Base-by-base conservation (phyloP, 2,888 invertebrate genomes). In the Epiblema foenella region DNA sequence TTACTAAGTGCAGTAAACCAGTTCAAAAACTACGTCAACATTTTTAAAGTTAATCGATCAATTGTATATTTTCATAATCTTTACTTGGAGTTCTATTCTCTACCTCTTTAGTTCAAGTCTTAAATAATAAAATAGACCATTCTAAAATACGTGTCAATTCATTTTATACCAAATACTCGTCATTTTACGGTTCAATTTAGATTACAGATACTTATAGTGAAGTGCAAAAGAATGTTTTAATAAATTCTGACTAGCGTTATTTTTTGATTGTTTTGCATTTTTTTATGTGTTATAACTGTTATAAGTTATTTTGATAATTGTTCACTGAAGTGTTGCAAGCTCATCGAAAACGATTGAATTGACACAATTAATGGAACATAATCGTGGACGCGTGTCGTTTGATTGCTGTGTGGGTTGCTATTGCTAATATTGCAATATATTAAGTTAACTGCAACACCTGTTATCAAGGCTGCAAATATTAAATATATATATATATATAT, bases 371-470 rank as follows among this genome's bases (percentile, higher is more conserved):
- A 46, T 46, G 20, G 20, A 20, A 56, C 56, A 58, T 59, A 60
- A 62, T 62, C 51, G 60, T 60, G 37, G 37, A 66, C 59, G 58
- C 60, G 59, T 66, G 64, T 52, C 58, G 24, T 9, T n/a, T 29
- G 52, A 52, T 58, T 65, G 69, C 57, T 58, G 69, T 24, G 69
- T 69, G 49, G 69, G 63, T 39, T 18, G 63, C 29, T 51, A 64
- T 51, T 20, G 69, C 57, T 29, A 63, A 64, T 69, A 64, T 57
- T 69, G 69, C 64, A 69, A 69, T 58, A 49, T 51, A 29, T 52
- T 37, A 69, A 64, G 58, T 64, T 39, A 29, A 58, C 24, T 64
- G 58, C 51, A 62, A 64, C 69, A 69, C 52, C 58, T 69, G 64
- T 56, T 64, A 52, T 24, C 57, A 69, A 69, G 20, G 62, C 37